Evolutionary conservation across 2,888 invertebrate genomes (phyloP), one percentile per base, ranked within the genome.

Genomic region (Craniophora ligustri): DNA sequence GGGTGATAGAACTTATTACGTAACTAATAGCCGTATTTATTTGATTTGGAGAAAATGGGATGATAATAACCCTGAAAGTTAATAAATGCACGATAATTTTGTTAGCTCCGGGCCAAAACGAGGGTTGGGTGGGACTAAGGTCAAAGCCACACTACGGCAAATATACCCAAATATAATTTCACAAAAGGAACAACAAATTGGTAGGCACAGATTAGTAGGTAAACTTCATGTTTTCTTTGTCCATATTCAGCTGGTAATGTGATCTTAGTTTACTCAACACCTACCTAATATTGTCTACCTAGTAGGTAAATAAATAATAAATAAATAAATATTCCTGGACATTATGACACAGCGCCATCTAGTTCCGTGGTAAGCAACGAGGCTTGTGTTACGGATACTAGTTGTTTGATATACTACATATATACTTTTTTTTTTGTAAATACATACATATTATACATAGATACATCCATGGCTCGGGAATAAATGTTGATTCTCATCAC

Each of bases 81-180:
- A 28, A 51, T 48, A 45, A 41, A 45, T 35, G 6, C 31, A 42
- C 23, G 32, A 36, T 59, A 40, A 56, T 51, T 34, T 54, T n/a
- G 30, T 49, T 54, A 44, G 32, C 36, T 42, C 15, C 18, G 31
- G 39, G 49, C 19, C 18, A 15, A 15, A 13, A 35, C n/a, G n/a
- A 5, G 30, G 35, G 31, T 44, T 21, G 38, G 32, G 35, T 18
- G 41, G 30, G 30, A 32, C 49, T 15, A 26, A 42, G 39, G 38
- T 48, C 36, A 36, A 38, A 45, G 13, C 38, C 61, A 42, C 28
- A 60, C 10, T 15, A 18, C 34, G 16, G 26, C 30, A 51, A 59
- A 51, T 28, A 53, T 15, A 36, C 31, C 18, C 39, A 19, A 11
- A 6, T n/a, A 2, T 8, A 21, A 21, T 7, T 2, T 21, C 8